Percentiles rank a stretch among this genome's conserved stretches.
These are phyloP conservation scores for Regulus satrapa DNA, from an alignment of 2,113 vertebrate genomes.

Conservation along the genomic window DNA sequence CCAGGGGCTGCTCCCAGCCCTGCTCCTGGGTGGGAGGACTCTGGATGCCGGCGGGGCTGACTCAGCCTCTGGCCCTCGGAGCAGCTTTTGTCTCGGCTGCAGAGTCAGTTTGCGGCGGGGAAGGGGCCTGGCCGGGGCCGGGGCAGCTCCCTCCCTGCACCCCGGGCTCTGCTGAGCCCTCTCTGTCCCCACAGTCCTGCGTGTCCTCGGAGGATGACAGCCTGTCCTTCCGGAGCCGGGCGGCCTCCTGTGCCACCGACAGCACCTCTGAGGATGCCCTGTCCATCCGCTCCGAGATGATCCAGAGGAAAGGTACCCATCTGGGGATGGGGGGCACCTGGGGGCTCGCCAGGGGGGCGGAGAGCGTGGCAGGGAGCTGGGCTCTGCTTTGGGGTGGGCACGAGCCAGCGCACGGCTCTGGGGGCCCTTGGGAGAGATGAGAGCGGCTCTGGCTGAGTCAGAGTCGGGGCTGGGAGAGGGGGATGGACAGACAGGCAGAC, in stretches of 20 bases:
- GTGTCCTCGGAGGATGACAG: constrained; percentile 72
- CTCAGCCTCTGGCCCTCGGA: constrained; percentile 56
- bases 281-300: constrained; percentile 79
- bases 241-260: constrained; percentile 65
- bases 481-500: not conserved
- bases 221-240: constrained; percentile 75
- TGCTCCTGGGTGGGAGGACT: constrained; percentile 43
- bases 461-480: not conserved
- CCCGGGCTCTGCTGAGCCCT: not conserved
- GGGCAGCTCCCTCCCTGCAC: not conserved
- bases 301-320: constrained; percentile 73
- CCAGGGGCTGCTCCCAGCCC: constrained; percentile 32
- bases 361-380: not conserved
- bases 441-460: not conserved
- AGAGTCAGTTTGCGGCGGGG: not conserved
- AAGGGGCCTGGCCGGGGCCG: not conserved
- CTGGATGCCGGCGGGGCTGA: constrained; percentile 43
- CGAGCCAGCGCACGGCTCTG: rapidly evolving
- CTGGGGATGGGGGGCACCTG: rapidly evolving
- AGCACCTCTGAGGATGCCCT: constrained; percentile 73
- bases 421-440: not conserved
- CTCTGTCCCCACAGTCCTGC: constrained; percentile 71
- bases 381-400: not conserved
- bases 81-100: constrained; percentile 53
- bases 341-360: rapidly evolving